These are phyloP conservation scores for Connochaetes taurinus DNA, from an alignment of 2,113 vertebrate genomes.

Conservation along the genomic window DNA sequence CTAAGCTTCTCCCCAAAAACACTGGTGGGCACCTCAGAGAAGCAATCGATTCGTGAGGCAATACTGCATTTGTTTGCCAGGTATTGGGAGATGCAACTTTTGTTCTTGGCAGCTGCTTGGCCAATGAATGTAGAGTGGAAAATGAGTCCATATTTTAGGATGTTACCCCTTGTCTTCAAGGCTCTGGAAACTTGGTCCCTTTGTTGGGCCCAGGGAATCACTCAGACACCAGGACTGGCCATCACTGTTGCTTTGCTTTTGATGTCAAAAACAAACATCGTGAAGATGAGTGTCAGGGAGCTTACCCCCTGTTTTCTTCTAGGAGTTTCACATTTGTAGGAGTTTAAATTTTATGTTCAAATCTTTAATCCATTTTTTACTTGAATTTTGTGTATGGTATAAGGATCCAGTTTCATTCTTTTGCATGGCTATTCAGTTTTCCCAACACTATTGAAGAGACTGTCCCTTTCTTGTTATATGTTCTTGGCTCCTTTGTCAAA, in stretches of 20 bases:
- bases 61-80: too few relatives aligned
- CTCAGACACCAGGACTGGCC: too few relatives aligned
- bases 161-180: too few relatives aligned
- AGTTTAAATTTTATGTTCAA: neutral
- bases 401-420: neutral
- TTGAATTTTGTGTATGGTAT: neutral
- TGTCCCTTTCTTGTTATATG: neutral
- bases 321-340: neutral
- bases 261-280: neutral
- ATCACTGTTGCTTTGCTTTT: neutral
- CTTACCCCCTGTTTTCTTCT: neutral
- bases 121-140: too few relatives aligned
- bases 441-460: neutral
- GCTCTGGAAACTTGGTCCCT: too few relatives aligned
- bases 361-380: neutral
- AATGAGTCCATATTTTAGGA: too few relatives aligned
- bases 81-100: rapidly evolving
- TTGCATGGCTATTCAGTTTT: neutral
- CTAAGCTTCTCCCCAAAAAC: too few relatives aligned
- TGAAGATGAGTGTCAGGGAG: neutral
- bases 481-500: neutral
- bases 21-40: too few relatives aligned
- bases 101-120: too few relatives aligned
- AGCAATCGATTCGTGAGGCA: too few relatives aligned
- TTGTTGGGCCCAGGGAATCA: too few relatives aligned